These are phyloP conservation scores for Macaca mulatta DNA, from an alignment of 2,113 vertebrate species.

Conservation along the genomic window DNA sequence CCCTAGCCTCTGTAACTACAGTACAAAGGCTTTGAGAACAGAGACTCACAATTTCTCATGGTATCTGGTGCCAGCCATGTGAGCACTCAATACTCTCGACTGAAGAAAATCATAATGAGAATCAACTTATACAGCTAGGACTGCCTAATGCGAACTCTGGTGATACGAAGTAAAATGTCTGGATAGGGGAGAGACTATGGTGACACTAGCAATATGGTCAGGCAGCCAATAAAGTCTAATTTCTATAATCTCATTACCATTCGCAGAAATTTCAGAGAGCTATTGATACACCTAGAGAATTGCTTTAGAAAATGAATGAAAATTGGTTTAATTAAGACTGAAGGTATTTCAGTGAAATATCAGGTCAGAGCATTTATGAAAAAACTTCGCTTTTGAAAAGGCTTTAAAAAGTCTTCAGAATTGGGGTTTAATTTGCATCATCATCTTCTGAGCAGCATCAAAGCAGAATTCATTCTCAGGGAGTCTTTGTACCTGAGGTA, in stretches of 20 bases:
- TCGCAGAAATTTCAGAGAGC: conserved; percentile 49
- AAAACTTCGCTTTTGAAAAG: conserved; percentile 47
- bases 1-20: background rate
- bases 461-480: conserved; percentile 20
- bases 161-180: conserved; percentile 9
- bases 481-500: conserved; percentile 22
- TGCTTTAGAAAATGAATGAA: conserved; percentile 55
- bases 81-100: background rate
- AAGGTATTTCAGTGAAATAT: conserved; percentile 63
- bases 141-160: background rate
- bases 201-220: background rate
- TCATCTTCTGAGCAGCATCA: conserved; percentile 27
- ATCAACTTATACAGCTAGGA: background rate
- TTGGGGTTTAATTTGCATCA: conserved; percentile 50
- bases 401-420: conserved; percentile 55
- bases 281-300: conserved; percentile 31
- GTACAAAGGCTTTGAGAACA: background rate
- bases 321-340: conserved; percentile 69
- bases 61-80: background rate
- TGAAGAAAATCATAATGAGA: background rate
- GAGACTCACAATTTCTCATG: background rate
- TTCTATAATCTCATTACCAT: conserved; percentile 55
- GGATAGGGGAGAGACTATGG: background rate
- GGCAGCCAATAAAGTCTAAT: background rate
- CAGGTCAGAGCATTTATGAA: conserved; percentile 57